Conservation (phyloP, 2,888 invertebrate genomes). For the Drosophila kanekoi region DNA sequence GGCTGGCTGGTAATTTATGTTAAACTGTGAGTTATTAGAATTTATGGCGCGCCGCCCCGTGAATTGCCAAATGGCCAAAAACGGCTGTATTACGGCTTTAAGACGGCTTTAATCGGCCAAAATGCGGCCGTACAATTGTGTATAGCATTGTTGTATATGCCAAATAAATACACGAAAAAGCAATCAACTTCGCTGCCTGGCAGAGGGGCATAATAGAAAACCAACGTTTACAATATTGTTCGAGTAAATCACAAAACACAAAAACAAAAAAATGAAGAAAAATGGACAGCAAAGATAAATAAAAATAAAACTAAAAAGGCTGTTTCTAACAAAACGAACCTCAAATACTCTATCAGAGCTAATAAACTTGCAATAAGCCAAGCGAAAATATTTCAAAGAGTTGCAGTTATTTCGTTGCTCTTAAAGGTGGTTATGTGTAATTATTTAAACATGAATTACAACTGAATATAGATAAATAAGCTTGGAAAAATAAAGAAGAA, state of each 20-base stretch:
- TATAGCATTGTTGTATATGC: slow-evolving; percentile 47
- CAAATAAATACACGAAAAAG: slow-evolving; percentile 77
- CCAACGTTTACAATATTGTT: slow-evolving; percentile 57
- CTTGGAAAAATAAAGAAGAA: no score
- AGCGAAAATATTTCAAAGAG: neutral
- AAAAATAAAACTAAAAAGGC: slow-evolving; percentile 26
- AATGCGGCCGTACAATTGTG: slow-evolving; percentile 10
- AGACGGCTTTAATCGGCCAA: slow-evolving; percentile 23
- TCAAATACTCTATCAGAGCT: slow-evolving; percentile 27
- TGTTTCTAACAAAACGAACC: slow-evolving; percentile 1
- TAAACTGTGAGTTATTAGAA: slow-evolving; percentile 74
- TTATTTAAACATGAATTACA: no score
- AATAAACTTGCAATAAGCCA: neutral
- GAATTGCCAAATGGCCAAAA: slow-evolving; percentile 31
- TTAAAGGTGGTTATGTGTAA: no score
- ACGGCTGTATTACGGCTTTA: slow-evolving; percentile 29
- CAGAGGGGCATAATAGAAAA: slow-evolving; percentile 42
- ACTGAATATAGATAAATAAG: no score
- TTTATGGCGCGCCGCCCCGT: slow-evolving; percentile 60
- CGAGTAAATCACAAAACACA: slow-evolving; percentile 22
- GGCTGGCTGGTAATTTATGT: slow-evolving; percentile 72
- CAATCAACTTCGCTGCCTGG: slow-evolving; percentile 56
- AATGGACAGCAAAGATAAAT: slow-evolving; percentile 31
- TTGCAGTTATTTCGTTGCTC: neutral
- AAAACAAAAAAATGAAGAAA: slow-evolving; percentile 13